Conservation (phyloP, 1,140 invertebrate species). For the Microplitis demolitor region DNA sequence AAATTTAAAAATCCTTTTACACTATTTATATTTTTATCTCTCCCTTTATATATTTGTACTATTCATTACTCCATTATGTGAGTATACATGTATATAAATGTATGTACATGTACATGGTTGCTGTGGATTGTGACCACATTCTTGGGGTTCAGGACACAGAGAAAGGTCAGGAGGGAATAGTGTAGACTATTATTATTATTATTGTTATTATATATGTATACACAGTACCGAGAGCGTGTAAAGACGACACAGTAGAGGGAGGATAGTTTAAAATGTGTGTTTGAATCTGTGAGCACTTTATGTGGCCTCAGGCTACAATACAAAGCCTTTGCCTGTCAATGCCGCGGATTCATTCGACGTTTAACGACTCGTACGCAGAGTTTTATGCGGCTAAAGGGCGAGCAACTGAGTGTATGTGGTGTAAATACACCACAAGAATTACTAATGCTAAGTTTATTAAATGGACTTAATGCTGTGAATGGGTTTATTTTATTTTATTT, state of each 20-base stretch:
- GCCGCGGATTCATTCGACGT: conserved; percentile 25
- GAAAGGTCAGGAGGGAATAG: not conserved
- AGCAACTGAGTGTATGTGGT: too few relatives aligned
- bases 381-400: not conserved
- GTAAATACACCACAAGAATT: too few relatives aligned
- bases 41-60: not conserved
- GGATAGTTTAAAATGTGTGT: not conserved
- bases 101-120: not conserved
- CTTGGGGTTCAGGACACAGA: not conserved
- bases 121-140: conserved; percentile 2
- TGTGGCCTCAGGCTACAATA: not conserved
- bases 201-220: too few relatives aligned
- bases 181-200: too few relatives aligned
- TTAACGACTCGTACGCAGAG: conserved; percentile 23
- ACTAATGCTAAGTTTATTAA: too few relatives aligned
- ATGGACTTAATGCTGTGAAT: too few relatives aligned
- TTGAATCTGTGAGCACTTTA: not conserved
- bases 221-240: too few relatives aligned
- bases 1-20: not conserved
- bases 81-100: not conserved
- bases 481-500: too few relatives aligned
- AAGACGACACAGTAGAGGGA: not conserved
- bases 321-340: conserved; percentile 25
- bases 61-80: too few relatives aligned
- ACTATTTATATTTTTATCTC: not conserved